phyloP scores from a whole-genome alignment of 2,888 invertebrate genomes.

The Cosmorhoe ocellata region DNA sequence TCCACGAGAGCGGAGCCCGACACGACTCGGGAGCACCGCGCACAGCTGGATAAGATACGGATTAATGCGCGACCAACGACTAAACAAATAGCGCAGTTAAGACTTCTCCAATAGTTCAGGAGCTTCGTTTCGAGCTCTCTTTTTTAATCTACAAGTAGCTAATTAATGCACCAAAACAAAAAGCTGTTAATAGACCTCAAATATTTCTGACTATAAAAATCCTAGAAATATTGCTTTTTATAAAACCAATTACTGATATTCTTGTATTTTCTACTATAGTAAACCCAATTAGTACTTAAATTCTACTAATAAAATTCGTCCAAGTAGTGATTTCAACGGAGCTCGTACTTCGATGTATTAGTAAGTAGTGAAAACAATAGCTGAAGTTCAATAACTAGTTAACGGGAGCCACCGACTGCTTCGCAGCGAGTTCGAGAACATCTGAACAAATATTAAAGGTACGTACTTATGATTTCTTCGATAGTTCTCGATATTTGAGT shows the following conservation, averaged over 20 bases:
- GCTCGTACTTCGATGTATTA: constrained; percentile 39
- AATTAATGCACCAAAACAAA: constrained; percentile 35
- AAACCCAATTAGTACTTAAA: constrained; percentile 13
- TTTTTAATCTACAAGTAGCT: constrained; percentile 40
- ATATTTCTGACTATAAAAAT: constrained; percentile 13
- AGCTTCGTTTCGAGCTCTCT: constrained; percentile 34
- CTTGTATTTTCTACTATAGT: too few relatives aligned
- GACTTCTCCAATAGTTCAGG: constrained; percentile 47
- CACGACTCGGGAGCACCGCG: constrained; percentile 37
- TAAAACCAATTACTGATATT: constrained; percentile 12
- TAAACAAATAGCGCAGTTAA: constrained; percentile 51
- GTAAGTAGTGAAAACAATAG: constrained; percentile 36
- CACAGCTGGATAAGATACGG: constrained; percentile 47
- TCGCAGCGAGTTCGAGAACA: constrained; percentile 43
- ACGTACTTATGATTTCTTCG: constrained; percentile 46
- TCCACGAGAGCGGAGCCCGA: constrained; percentile 51
- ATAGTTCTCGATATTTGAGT: constrained; percentile 42
- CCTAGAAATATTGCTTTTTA: constrained; percentile 19
- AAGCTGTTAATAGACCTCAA: constrained; percentile 15
- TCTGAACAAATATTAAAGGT: constrained; percentile 47
- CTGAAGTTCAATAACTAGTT: constrained; percentile 42
- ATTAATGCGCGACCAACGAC: constrained; percentile 47
- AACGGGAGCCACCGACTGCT: constrained; percentile 38
- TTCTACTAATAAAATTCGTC: constrained; percentile 25
- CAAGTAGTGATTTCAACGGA: constrained; percentile 26